These are phyloP conservation scores for Anoplolepis gracilipes DNA, from an alignment of 1,140 invertebrate species.

Conservation along the genomic window DNA sequence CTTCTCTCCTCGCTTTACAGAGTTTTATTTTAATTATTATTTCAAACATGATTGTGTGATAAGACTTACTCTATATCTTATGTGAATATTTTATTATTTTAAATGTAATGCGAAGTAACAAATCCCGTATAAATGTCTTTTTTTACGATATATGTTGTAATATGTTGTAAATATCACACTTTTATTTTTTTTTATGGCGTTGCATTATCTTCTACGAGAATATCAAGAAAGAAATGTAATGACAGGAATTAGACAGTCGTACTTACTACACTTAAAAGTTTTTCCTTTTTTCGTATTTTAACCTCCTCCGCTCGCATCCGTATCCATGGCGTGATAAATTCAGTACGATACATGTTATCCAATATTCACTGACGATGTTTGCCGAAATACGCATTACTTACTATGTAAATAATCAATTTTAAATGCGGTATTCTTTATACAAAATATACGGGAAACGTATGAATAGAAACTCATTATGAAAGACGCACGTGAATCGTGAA, in stretches of 20 bases:
- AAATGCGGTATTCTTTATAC: neutral
- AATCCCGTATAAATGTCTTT: neutral
- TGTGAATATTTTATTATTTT: neutral
- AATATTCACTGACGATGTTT: constrained; percentile 31
- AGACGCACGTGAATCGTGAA: constrained; percentile 9
- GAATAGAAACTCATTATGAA: neutral
- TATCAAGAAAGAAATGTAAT: neutral
- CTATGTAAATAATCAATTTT: neutral
- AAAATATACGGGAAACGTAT: constrained; percentile 38
- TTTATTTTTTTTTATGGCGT: neutral
- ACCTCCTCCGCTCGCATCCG: constrained; percentile 67
- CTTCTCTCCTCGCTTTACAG: no score
- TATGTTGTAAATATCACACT: neutral
- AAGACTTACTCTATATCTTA: neutral
- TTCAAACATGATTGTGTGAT: neutral
- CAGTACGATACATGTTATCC: constrained; percentile 48
- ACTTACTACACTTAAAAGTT: constrained; percentile 48
- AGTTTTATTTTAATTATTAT: neutral
- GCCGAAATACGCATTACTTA: no score
- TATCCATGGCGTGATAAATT: constrained; percentile 75
- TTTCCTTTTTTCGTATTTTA: constrained; percentile 57
- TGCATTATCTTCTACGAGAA: neutral
- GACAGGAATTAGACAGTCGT: neutral
- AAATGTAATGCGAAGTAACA: neutral
- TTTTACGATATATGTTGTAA: neutral